Conservation (phyloP, 64 coral and sea anemone species). For the Montipora efflorescens region DNA sequence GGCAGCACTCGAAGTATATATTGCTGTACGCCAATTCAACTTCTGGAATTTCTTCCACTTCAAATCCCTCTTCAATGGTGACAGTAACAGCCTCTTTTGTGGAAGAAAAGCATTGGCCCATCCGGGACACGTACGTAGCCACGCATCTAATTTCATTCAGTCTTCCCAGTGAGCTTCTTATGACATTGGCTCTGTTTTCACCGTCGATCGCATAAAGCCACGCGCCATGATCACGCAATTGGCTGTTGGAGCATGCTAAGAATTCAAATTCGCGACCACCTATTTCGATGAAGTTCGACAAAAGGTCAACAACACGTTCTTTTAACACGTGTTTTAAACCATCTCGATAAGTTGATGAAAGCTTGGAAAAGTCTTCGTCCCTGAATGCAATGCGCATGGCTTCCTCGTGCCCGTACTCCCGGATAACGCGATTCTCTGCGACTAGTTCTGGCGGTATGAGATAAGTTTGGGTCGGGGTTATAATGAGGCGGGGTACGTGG, state of each 20-base stretch:
- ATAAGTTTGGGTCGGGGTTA: conserved; percentile 84
- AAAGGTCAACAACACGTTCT: conserved; percentile 59
- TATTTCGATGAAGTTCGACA: conserved; percentile 41
- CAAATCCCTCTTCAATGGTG: conserved; percentile 37
- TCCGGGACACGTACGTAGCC: conserved; percentile 87
- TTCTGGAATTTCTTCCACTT: conserved; percentile 61
- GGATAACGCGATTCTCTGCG: conserved; percentile 91
- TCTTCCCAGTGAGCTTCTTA: conserved; percentile 84
- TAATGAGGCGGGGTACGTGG: conserved; percentile 76
- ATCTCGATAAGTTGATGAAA: conserved; percentile 29
- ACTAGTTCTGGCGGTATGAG: conserved; percentile 82
- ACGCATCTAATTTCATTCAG: conserved; percentile 85
- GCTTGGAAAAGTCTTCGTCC: conserved; percentile 95
- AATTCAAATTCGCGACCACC: conserved; percentile 76
- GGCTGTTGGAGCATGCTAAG: conserved; percentile 94
- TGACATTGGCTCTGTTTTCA: conserved; percentile 49
- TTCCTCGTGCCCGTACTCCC: conserved; percentile 72
- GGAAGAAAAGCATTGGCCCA: conserved; percentile 96
- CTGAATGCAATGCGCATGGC: conserved; percentile 86
- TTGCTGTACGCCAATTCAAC: conserved; percentile 47
- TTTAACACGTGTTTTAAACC: conserved; percentile 64
- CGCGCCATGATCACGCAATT: conserved; percentile 86
- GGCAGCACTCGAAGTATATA: conserved; percentile 68
- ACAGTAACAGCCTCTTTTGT: conserved; percentile 86
- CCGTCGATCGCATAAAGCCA: conserved; percentile 83